Conservation (phyloP, 2,888 invertebrate species). For the Dasysyrphus albostriatus region DNA sequence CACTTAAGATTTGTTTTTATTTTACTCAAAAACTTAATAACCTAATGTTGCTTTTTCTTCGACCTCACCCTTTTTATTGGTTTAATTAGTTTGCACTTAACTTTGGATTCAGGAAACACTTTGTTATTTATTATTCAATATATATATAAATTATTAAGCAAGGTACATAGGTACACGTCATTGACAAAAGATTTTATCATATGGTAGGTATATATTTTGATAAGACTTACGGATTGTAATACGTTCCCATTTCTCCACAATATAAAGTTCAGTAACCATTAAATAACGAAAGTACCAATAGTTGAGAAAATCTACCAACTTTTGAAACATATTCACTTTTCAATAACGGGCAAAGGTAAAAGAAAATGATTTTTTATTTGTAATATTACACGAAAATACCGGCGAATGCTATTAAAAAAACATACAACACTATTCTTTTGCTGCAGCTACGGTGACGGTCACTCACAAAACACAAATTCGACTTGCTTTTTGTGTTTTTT, state of each 20-base stretch:
- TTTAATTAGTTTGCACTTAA: not conserved
- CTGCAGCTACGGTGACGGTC: not conserved
- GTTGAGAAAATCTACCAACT: slow-evolving; percentile 85
- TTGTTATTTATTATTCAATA: not conserved
- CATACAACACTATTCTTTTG: not conserved
- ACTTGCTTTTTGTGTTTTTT: too few species aligned
- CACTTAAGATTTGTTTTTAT: slow-evolving; percentile 48
- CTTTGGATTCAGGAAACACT: not conserved
- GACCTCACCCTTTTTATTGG: not conserved
- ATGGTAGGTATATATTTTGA: not conserved
- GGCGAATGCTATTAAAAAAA: slow-evolving; percentile 1
- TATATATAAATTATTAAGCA: not conserved
- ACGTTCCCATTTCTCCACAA: slow-evolving; percentile 90
- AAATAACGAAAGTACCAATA: slow-evolving; percentile 89
- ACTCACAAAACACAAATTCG: too few species aligned
- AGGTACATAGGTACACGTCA: slow-evolving; percentile 11
- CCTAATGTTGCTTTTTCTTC: not conserved
- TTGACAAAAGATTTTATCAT: not conserved
- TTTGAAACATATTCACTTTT: slow-evolving; percentile 79
- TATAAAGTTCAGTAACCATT: slow-evolving; percentile 88
- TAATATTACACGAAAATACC: not conserved
- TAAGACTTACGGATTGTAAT: slow-evolving; percentile 86
- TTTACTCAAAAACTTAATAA: not conserved
- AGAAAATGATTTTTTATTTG: too few species aligned
- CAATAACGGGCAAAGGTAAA: not conserved